Base-by-base conservation (phyloP, 2,888 invertebrate species). In the Melangyna quadrimaculata region DNA sequence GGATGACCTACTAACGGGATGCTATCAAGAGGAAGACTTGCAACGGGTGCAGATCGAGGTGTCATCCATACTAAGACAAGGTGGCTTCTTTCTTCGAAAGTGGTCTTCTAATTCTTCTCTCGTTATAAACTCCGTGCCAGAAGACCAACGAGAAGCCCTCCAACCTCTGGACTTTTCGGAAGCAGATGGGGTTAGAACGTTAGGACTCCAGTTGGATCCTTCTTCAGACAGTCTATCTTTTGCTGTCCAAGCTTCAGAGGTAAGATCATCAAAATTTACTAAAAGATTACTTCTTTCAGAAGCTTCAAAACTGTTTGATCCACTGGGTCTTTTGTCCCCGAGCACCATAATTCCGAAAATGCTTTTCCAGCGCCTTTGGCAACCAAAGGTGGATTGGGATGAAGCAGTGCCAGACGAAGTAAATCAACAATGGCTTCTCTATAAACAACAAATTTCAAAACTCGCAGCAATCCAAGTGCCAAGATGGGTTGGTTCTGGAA, bases 211-310 rank as follows among this genome's bases (percentile, higher is more conserved):
- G n/a, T 70, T 35, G 43, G 70, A 55, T 37, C 70, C 53, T 10
- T 63, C 53, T 0, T 40, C 17, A 1, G 61, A 77, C 43, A 14
- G 19, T 3, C 27, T 70, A 10, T 22, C 59, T 22, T 61, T 77
- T 32, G 1, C 70, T n/a, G 48, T 77, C 22, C 55, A 59, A 5
- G 35, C 48, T 48, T 17, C 43, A 43, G 48, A 59, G 37, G 17
- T 61, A 48, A 32, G 35, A 55, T 9, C 29, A 17, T 17, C 2
- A 22, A n/a, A 70, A 70, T 12, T 27, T 55, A 70, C 70, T 6
- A 70, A 70, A 40, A 19, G 70, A 10, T 53, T 37, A 70, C 55
- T 55, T 27, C 70, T 70, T 70, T 35, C 55, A 70, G 55, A 70
- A 32, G 40, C 53, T 12, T 51, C 53, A 2, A 43, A 35, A 40